These are phyloP conservation scores for Chaetogeoica ovagalla DNA, from an alignment of 2,888 invertebrate genomes.

Conservation along the genomic window DNA sequence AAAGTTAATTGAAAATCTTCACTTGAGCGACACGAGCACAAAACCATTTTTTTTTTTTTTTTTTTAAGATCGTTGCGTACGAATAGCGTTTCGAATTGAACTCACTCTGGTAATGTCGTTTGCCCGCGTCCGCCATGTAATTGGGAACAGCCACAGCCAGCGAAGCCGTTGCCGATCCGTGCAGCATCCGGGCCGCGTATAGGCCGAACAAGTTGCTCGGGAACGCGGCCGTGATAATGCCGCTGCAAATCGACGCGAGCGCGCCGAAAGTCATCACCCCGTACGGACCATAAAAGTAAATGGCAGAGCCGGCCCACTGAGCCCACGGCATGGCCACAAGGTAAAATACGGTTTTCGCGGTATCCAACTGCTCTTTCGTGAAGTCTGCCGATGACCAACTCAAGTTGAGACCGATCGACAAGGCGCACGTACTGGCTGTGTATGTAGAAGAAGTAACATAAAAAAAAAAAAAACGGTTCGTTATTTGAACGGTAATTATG, in stretches of 20 bases:
- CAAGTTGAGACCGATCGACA: constrained; percentile 22
- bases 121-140: background rate
- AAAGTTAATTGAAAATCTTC: too few species aligned
- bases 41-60: too few species aligned
- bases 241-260: background rate
- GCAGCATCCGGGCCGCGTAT: constrained; percentile 9
- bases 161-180: constrained; percentile 28
- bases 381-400: constrained; percentile 5
- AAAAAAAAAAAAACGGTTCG: too few species aligned
- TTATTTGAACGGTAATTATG: too few species aligned
- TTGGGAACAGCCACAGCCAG: constrained; percentile 33
- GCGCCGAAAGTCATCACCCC: constrained; percentile 8
- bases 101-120: constrained; percentile 1
- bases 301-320: background rate
- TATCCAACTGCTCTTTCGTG: background rate
- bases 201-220: background rate
- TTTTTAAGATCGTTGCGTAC: too few species aligned
- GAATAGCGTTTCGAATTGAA: background rate
- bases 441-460: too few species aligned
- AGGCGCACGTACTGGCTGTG: constrained; percentile 21
- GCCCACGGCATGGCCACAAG: constrained; percentile 19
- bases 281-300: background rate
- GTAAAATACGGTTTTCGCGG: background rate
- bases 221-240: background rate
- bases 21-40: too few species aligned